Evolutionary conservation across 2,797 vertebrate species (phyloP).

Genomic region (Microctenopoma stevenorrisi): DNA sequence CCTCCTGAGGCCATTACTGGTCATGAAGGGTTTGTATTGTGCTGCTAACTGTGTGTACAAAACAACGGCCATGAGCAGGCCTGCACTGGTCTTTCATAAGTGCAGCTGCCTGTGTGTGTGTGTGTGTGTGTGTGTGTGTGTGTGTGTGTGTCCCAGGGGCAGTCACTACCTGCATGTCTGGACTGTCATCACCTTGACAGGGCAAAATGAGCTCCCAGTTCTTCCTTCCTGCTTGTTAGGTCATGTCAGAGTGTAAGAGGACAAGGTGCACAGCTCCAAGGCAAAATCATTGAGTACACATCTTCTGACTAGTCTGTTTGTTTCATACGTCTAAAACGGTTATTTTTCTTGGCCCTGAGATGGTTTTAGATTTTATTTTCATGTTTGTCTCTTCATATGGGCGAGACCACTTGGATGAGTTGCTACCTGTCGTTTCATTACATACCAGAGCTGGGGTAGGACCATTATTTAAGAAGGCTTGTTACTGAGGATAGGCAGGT

Average conservation of each 20-base stretch:
- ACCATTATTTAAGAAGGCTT: neutral
- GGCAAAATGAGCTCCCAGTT: slow-evolving; percentile 51
- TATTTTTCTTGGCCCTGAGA: slow-evolving; percentile 25
- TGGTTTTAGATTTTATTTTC: neutral
- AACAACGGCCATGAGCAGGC: slow-evolving; percentile 42
- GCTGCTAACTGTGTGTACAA: slow-evolving; percentile 24
- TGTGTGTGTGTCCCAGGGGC: slow-evolving; percentile 38
- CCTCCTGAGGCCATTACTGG: slow-evolving; percentile 17
- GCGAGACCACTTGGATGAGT: slow-evolving; percentile 17
- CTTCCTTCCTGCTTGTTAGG: slow-evolving; percentile 59
- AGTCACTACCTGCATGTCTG: slow-evolving; percentile 62
- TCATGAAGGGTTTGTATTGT: slow-evolving; percentile 29
- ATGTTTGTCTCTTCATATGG: slow-evolving; percentile 2
- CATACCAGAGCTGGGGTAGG: neutral
- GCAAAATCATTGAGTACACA: slow-evolving; percentile 21
- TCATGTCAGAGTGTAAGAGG: slow-evolving; percentile 63
- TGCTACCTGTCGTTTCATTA: slow-evolving; percentile 27
- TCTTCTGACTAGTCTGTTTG: neutral
- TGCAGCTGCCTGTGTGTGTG: slow-evolving; percentile 39
- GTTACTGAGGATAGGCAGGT: neutral
- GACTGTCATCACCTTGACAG: slow-evolving; percentile 53
- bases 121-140: slow-evolving; percentile 23
- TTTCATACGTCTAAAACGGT: slow-evolving; percentile 8
- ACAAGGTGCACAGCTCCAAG: slow-evolving; percentile 40
- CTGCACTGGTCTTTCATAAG: slow-evolving; percentile 53